phyloP scores from a whole-genome alignment of 23 tunicate genomes.

The Botrylloides violaceus region DNA sequence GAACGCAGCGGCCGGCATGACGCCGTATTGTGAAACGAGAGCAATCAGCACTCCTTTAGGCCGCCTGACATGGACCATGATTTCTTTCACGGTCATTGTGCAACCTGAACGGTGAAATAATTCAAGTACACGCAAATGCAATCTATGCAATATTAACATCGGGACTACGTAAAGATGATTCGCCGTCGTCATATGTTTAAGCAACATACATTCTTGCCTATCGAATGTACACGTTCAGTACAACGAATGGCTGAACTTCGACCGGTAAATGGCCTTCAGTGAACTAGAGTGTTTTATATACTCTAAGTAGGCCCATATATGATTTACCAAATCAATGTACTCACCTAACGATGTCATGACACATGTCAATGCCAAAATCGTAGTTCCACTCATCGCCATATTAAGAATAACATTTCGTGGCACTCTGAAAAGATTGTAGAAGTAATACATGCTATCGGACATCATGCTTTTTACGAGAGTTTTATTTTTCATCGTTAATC shows the following conservation, averaged over 20 bases:
- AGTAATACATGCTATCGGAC: slow-evolving; percentile 64
- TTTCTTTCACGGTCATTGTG: slow-evolving; percentile 79
- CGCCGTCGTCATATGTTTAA: too few species aligned
- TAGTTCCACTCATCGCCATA: slow-evolving; percentile 38
- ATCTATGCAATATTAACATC: too few species aligned
- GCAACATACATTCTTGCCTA: too few species aligned
- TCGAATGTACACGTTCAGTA: too few species aligned
- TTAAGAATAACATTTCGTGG: slow-evolving; percentile 44
- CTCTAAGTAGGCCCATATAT: too few species aligned
- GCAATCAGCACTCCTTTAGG: slow-evolving; percentile 94
- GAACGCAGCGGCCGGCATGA: slow-evolving; percentile 85
- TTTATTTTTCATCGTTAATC: slow-evolving; percentile 16
- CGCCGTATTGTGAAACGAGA: slow-evolving; percentile 65
- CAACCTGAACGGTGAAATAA: slow-evolving; percentile 77
- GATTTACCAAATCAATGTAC: too few species aligned
- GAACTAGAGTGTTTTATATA: too few species aligned
- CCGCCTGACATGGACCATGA: slow-evolving; percentile 54
- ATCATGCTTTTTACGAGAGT: slow-evolving; percentile 44
- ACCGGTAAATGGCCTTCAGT: too few species aligned
- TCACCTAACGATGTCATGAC: slow-evolving; percentile 83
- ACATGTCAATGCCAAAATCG: slow-evolving; percentile 41
- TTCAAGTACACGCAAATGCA: too few species aligned
- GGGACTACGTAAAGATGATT: too few species aligned
- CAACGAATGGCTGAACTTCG: too few species aligned
- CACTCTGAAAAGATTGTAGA: slow-evolving; percentile 48